Conservation (phyloP, 2,888 invertebrate genomes). For the Tupiocoris notatus region DNA sequence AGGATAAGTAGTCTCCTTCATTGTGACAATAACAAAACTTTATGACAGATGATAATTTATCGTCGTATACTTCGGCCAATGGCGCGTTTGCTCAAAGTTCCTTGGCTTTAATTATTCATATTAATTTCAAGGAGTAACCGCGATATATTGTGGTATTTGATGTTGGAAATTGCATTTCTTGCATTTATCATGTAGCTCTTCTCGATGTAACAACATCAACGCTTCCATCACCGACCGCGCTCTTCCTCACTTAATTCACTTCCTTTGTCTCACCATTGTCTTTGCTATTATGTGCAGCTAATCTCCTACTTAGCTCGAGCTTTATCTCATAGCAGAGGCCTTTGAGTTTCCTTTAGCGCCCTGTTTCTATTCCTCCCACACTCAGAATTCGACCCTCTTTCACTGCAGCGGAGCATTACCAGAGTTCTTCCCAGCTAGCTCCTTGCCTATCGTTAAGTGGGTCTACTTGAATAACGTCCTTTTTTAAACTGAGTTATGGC, state of each 20-base stretch:
- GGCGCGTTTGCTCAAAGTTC: too few species aligned
- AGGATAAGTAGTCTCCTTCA: too few species aligned
- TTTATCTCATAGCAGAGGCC: conserved; percentile 4
- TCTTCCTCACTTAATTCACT: background rate
- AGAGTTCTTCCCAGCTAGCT: background rate
- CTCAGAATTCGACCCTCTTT: background rate
- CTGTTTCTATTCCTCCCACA: background rate
- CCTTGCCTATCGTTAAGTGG: background rate
- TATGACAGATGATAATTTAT: too few species aligned
- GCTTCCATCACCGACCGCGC: conserved; percentile 1
- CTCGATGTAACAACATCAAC: conserved; percentile 18
- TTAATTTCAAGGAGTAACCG: too few species aligned
- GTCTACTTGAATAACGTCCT: background rate
- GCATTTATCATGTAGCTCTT: too few species aligned
- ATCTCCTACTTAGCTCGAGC: conserved; percentile 11
- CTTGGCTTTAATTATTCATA: too few species aligned
- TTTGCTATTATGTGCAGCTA: conserved; percentile 30
- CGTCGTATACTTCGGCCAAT: too few species aligned
- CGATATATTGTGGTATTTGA: too few species aligned
- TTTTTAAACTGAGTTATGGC: background rate
- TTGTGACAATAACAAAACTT: too few species aligned
- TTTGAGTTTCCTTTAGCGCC: background rate
- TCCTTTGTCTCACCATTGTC: conserved; percentile 24
- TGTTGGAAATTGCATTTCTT: too few species aligned
- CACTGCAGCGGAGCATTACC: background rate